These are phyloP conservation scores for Rhogogaster chlorosoma DNA, from an alignment of 2,888 invertebrate species.

Conservation along the genomic window DNA sequence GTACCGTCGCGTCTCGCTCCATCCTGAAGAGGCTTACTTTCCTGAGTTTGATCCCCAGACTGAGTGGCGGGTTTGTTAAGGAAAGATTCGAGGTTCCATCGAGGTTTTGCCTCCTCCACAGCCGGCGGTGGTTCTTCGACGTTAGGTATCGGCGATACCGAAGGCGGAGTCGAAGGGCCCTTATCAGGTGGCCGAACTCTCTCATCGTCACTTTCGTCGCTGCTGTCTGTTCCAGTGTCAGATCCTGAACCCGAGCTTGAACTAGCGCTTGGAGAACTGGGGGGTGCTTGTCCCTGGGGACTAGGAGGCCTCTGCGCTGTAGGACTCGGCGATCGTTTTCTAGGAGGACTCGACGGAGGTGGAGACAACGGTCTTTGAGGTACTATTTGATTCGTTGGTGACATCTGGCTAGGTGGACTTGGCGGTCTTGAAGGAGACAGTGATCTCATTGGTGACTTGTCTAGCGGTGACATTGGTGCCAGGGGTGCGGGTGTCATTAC, in stretches of 20 bases:
- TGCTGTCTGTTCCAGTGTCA: constrained; percentile 82
- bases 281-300: constrained; percentile 79
- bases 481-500: constrained; percentile 73
- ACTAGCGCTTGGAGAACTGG: constrained; percentile 79
- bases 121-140: constrained; percentile 70
- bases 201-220: constrained; percentile 80
- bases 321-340: constrained; percentile 59
- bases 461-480: constrained; percentile 79
- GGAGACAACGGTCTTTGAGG: constrained; percentile 59
- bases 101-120: constrained; percentile 77
- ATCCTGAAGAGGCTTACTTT: constrained; percentile 68
- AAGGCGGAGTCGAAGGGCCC: constrained; percentile 65
- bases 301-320: constrained; percentile 78
- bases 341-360: constrained; percentile 58
- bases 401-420: constrained; percentile 62
- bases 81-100: constrained; percentile 76
- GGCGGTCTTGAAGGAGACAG: constrained; percentile 67
- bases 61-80: constrained; percentile 70
- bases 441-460: constrained; percentile 69
- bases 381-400: constrained; percentile 50
- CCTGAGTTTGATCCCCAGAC: constrained; percentile 66
- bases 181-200: constrained; percentile 58
- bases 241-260: constrained; percentile 84
- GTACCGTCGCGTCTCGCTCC: constrained; percentile 62
- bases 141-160: constrained; percentile 67